Conservation (phyloP, 2,888 invertebrate species). For the Aphrophora alni region DNA sequence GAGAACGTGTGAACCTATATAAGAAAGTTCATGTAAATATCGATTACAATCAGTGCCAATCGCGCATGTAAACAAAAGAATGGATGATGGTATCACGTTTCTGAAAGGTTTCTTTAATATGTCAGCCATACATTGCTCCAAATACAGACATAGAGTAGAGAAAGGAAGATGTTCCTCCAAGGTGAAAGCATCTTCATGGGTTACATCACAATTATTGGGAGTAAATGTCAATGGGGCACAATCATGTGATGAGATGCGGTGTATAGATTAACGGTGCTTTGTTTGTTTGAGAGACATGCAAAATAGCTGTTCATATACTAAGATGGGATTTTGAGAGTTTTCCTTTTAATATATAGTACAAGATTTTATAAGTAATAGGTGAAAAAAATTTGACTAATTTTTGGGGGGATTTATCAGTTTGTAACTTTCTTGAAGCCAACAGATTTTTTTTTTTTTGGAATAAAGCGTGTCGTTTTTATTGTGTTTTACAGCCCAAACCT, state of each 20-base stretch:
- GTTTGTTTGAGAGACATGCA: neutral
- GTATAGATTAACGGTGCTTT: neutral
- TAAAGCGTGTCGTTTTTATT: too few species aligned
- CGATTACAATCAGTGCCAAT: neutral
- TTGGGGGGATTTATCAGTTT: too few species aligned
- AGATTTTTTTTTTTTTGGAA: too few species aligned
- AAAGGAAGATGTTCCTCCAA: neutral
- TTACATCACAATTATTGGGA: neutral
- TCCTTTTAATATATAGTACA: too few species aligned
- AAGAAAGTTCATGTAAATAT: neutral
- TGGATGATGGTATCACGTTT: neutral
- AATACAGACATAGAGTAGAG: neutral
- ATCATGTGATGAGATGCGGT: too few species aligned
- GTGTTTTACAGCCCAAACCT: too few species aligned
- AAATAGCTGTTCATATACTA: neutral
- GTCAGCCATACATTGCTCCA: neutral
- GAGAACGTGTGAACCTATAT: neutral
- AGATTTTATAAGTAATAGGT: too few species aligned
- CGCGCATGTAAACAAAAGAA: neutral
- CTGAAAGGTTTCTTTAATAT: neutral
- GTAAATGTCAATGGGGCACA: constrained; percentile 1
- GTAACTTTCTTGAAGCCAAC: too few species aligned
- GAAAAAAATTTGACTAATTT: too few species aligned
- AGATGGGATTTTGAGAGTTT: too few species aligned
- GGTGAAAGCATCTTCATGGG: neutral